These are phyloP conservation scores for Apostichopus californicus DNA, from an alignment of 35 echinoderm and acorn worm genomes.

Conservation along the genomic window DNA sequence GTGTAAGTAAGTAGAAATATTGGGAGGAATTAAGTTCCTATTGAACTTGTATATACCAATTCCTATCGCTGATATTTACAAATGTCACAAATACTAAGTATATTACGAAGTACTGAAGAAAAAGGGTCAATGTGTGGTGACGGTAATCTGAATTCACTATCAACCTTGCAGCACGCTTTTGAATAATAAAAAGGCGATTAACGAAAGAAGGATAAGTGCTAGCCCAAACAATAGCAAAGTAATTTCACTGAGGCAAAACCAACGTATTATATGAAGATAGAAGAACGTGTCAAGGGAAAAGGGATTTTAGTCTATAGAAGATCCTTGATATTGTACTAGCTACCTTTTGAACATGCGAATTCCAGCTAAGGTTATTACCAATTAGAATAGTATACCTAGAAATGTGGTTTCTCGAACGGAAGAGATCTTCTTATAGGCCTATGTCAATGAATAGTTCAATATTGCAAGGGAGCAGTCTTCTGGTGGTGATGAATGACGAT, in stretches of 20 bases:
- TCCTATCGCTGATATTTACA: neutral
- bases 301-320: neutral
- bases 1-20: neutral
- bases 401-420: slow-evolving; percentile 14
- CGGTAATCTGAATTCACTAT: neutral
- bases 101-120: neutral
- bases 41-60: neutral
- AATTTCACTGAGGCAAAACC: neutral
- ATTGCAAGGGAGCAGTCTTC: neutral
- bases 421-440: slow-evolving; percentile 3
- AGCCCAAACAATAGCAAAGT: neutral
- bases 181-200: neutral
- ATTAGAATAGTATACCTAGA: slow-evolving; percentile 5
- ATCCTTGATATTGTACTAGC: slow-evolving; percentile 25
- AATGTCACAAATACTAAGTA: neutral
- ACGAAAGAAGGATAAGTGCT: neutral
- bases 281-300: slow-evolving; percentile 7
- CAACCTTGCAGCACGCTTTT: neutral
- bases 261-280: neutral
- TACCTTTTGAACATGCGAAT: neutral
- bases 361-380: slow-evolving; percentile 32
- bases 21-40: neutral
- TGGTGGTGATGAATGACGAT: slow-evolving; percentile 1
- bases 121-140: neutral
- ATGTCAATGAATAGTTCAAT: neutral